Evolutionary conservation across 1,140 invertebrate species (phyloP), one percentile per base, ranked within the genome.

Genomic region (Archivesica marissinica): DNA sequence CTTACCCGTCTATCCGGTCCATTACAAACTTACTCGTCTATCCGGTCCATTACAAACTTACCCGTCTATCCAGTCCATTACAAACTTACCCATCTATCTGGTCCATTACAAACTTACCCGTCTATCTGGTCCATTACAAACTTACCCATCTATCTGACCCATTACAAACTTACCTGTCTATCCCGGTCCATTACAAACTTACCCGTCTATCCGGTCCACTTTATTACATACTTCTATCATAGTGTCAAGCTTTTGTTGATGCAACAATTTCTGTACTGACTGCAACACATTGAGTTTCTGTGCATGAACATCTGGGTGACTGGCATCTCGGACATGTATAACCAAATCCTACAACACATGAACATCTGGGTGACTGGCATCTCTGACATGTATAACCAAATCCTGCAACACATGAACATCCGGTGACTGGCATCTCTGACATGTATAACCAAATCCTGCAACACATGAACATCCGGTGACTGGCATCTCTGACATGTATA

Each of bases 281-380:
- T 95, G 86, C 11, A 96, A 87, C 0, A 98, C 97, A 89, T 96
- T 96, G 30, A 95, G 91, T 70, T 95, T 94, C 93, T 99, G 98
- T 23, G 95, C 95, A 64, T 92, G 85, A 85, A 94, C 94, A 93
- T 98, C 96, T 13, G 97, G 96, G 94, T 98, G 97, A 89, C 97
- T 97, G 0, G 96, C 91, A 92, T 99, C 98, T 90, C 96, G 95
- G 4, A 98, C 95, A 93, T 98, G 97, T 70, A 98, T 91, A 59
- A 98, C 95, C 0, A 98, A 92, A 95, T 98, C 97, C 97, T 97
- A 80, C n/a, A n/a, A n/a, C n/a, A n/a, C n/a, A n/a, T n/a, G n/a
- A n/a, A n/a, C n/a, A n/a, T 98, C 96, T 13, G 97, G 96, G 94
- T 98, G 97, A 89, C 97, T 97, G 0, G 96, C 91, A 92, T 99